Evolutionary conservation across 2,113 vertebrate species (phyloP).

Genomic region (Gymnorhina tibicen): DNA sequence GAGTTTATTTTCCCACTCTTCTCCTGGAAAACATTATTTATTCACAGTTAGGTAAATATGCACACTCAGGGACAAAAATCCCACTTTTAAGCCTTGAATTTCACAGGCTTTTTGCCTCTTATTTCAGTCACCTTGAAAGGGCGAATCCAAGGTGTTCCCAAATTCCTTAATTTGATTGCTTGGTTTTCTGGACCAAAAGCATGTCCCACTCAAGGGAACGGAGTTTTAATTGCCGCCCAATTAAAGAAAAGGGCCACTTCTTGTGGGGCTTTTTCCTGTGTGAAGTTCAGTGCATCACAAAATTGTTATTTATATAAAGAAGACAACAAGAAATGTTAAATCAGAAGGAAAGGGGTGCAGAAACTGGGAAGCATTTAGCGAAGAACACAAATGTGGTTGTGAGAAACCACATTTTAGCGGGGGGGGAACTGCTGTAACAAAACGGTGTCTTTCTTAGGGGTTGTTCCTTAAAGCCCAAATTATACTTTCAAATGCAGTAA

Average conservation of each 20-base stretch:
- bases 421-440: not conserved
- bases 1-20: not conserved
- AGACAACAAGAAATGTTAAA: not conserved
- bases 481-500: not conserved
- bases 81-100: not conserved
- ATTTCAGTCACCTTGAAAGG: not conserved
- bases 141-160: not conserved
- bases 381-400: not conserved
- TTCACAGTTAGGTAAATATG: not conserved
- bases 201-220: not conserved
- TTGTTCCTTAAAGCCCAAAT: not conserved
- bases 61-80: not conserved
- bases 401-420: not conserved
- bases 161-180: not conserved
- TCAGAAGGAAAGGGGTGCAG: not conserved
- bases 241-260: not conserved
- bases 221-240: not conserved
- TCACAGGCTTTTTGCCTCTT: not conserved
- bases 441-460: fast-evolving
- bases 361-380: not conserved
- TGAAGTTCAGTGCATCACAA: not conserved
- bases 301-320: not conserved
- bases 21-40: not conserved
- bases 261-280: fast-evolving
- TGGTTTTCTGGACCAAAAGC: not conserved